Evolutionary conservation across 2,888 invertebrate species (phyloP), one percentile per base, ranked within the genome.

Genomic region (Scaptomyza tumidula): DNA sequence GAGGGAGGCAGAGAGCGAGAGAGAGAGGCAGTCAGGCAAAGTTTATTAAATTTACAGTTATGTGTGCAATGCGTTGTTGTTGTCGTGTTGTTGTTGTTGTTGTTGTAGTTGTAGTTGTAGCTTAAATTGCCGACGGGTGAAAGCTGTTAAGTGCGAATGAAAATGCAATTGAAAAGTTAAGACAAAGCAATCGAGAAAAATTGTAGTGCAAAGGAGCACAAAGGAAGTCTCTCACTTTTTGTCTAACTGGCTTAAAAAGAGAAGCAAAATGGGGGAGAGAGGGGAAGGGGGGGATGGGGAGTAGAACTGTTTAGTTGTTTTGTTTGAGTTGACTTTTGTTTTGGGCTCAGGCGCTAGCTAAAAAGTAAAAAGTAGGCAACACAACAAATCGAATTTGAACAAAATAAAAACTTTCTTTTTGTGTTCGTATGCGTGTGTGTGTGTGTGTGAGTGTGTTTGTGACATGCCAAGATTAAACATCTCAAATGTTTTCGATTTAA

Each of bases 41-140:
- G 75, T 83, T 85, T 85, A 86, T 83, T 87, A 86, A 85, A 85
- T 83, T 85, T 71, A 86, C 77, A 80, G 69, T 69, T 75, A 80
- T 79, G 79, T 59, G 79, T 65, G 68, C 61, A 68, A 54, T 75
- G 74, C 29, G 46, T 45, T 57, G 57, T 60, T 59, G 56, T 37
- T 50, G 48, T 41, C n/a, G n/a, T 50, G 43, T 24, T 41, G 46
- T 29, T 46, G 50, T 35, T 49, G 46, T 19, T 31, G 16, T 24
- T 49, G 14, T n/a, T 41, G 49, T 35, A 24, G 16, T 27, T 58
- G 41, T 13, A 45, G 53, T 31, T 49, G 49, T 37, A 45, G 75
- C 43, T 66, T 60, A 66, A 76, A 76, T 60, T 71, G 77, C 77
- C 72, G 60, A 10, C 49, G 65, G 69, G 49, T 53, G 57, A 76